Conservation (phyloP, 2,888 invertebrate species). For the Asteroscopus sphinx region DNA sequence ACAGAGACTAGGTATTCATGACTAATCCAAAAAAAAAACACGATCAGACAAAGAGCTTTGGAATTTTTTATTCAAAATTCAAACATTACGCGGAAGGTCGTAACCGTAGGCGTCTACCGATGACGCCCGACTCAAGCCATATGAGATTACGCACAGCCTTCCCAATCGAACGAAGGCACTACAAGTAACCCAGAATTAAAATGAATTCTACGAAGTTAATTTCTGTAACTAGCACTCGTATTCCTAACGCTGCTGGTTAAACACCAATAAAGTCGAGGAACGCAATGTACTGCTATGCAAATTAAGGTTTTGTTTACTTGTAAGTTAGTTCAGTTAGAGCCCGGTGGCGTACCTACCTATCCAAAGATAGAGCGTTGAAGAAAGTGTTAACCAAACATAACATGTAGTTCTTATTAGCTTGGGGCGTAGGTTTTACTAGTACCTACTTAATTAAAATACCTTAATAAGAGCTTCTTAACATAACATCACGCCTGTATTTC, state of each 20-base stretch:
- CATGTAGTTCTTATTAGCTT: constrained; percentile 7
- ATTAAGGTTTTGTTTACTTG: constrained; percentile 78
- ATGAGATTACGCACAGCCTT: constrained; percentile 76
- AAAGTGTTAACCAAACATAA: constrained; percentile 74
- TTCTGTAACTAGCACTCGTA: constrained; percentile 64
- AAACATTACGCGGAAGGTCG: constrained; percentile 67
- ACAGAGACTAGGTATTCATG: not conserved
- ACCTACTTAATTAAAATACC: too few species aligned
- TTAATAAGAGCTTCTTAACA: too few species aligned
- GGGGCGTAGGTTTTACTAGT: too few species aligned
- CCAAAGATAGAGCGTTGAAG: constrained; percentile 56
- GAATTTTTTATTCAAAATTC: constrained; percentile 53
- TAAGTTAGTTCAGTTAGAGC: constrained; percentile 49
- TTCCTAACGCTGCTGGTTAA: constrained; percentile 71
- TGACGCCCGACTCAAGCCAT: constrained; percentile 78
- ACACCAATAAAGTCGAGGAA: constrained; percentile 59
- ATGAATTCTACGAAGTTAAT: constrained; percentile 65
- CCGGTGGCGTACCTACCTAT: constrained; percentile 59
- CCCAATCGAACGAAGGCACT: constrained; percentile 63
- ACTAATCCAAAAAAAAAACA: constrained; percentile 6
- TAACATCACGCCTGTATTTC: too few species aligned
- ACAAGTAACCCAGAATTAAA: constrained; percentile 71
- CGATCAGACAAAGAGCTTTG: constrained; percentile 17
- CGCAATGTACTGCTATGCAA: constrained; percentile 71
- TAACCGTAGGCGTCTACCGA: constrained; percentile 78